Percentiles rank a stretch among this genome's conserved stretches.
Conservation (phyloP, 2,113 vertebrate species). For the Scalopus aquaticus region DNA sequence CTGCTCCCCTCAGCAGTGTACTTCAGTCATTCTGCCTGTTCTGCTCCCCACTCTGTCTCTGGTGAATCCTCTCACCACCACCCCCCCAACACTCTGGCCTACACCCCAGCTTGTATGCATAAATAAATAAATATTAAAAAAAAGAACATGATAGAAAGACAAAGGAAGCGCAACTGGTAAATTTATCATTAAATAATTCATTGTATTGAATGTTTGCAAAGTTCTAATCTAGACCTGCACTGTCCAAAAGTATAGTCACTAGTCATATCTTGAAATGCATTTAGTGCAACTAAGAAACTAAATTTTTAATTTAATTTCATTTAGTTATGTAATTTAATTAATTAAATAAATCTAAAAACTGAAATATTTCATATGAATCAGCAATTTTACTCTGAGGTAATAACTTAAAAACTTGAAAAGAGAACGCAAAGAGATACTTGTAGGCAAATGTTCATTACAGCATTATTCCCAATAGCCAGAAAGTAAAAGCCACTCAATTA, state of each 20-base stretch:
- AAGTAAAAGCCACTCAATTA: neutral
- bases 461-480: neutral
- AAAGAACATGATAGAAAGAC: too few relatives aligned
- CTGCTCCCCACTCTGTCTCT: too few relatives aligned
- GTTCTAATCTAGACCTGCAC: neutral
- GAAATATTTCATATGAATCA: neutral
- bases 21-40: too few relatives aligned
- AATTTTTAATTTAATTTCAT: neutral
- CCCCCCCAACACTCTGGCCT: too few relatives aligned
- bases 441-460: neutral
- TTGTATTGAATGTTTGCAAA: neutral
- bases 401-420: neutral
- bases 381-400: neutral
- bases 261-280: neutral
- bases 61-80: too few relatives aligned
- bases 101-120: too few relatives aligned
- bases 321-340: neutral
- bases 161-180: neutral
- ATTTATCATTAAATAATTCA: neutral
- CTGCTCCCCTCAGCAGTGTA: too few relatives aligned
- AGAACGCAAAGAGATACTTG: neutral
- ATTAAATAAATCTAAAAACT: neutral
- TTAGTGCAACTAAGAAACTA: neutral
- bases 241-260: neutral
- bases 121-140: too few relatives aligned